Evolutionary conservation across 2,113 vertebrate species (phyloP).

Genomic region (Ceuthmochares aereus): DNA sequence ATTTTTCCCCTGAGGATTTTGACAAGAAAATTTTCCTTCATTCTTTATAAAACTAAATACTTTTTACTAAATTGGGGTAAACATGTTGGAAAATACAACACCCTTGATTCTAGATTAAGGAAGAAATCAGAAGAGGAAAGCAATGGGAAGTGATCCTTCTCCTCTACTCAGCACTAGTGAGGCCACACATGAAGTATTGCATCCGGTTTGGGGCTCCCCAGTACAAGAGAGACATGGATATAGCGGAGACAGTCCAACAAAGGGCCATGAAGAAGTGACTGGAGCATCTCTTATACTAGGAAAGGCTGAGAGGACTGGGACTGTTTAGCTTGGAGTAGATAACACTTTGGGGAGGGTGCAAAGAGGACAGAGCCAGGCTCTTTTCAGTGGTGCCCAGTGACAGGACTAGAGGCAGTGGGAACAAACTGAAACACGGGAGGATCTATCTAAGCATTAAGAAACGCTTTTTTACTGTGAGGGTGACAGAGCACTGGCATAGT

Average conservation of each 20-base stretch:
- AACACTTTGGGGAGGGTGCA: background rate
- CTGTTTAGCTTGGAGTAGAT: background rate
- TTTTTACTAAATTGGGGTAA: background rate
- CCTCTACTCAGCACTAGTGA: background rate
- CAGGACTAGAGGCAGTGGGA: background rate
- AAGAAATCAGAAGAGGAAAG: background rate
- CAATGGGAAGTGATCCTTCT: background rate
- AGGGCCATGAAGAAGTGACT: background rate
- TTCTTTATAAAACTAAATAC: background rate
- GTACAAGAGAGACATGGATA: background rate
- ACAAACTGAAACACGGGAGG: background rate
- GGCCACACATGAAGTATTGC: background rate
- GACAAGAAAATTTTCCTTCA: background rate
- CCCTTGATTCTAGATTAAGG: background rate
- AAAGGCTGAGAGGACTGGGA: background rate
- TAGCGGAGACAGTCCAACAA: background rate
- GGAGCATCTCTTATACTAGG: background rate
- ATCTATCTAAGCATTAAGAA: background rate
- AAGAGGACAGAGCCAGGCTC: background rate
- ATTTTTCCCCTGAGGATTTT: background rate
- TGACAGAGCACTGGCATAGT: background rate
- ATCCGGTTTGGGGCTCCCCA: background rate
- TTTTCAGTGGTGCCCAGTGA: background rate
- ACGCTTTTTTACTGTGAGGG: background rate
- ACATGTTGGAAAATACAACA: background rate